Evolutionary conservation across 1,140 invertebrate genomes (phyloP), one percentile per base, ranked within the genome.

Genomic region (Monomorium pharaonis): DNA sequence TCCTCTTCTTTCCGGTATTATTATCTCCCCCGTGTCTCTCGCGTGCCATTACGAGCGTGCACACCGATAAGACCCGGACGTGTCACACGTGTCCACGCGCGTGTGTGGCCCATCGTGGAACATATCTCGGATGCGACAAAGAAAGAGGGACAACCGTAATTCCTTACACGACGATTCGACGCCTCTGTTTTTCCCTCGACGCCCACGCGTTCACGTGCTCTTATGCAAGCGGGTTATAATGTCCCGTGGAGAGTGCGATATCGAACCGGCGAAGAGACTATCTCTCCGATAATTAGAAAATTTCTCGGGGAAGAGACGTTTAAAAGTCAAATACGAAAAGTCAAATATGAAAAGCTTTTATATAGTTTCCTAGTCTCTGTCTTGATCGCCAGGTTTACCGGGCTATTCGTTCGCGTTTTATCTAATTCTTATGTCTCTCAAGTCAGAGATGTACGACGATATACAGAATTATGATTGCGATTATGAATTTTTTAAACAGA

Each of bases 91-190:
- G 21, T 24, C 54, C 21, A 16, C 56, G 14, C 5, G 24, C 24
- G 12, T 18, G 12, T 24, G 30, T n/a, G 70, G 76, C 62, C 70
- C 85, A 56, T 24, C 51, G 5, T 30, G 78, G n/a, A 77, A 76
- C n/a, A n/a, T 37, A 37, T 44, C 24, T 42, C 30, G 49, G 47
- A 12, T 16, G 67, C 60, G 56, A 85, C 47, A 49, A 7, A 75
- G 75, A 67, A 67, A 74, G 51, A 63, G 49, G 33, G 27, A 81
- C 21, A 89, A 51, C 69, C 49, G 70, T 89, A 89, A 89, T 83
- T 88, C 63, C 87, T 89, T 83, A 74, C 87, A 88, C 62, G 88
- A 86, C 70, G 78, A 89, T 88, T 86, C 88, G 87, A 89, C 88
- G 84, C 88, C 88, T 89, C 87, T 86, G 84, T 89, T 88, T 77